These are phyloP conservation scores for Ellobius talpinus DNA, from an alignment of 2,113 vertebrate species.

Conservation along the genomic window DNA sequence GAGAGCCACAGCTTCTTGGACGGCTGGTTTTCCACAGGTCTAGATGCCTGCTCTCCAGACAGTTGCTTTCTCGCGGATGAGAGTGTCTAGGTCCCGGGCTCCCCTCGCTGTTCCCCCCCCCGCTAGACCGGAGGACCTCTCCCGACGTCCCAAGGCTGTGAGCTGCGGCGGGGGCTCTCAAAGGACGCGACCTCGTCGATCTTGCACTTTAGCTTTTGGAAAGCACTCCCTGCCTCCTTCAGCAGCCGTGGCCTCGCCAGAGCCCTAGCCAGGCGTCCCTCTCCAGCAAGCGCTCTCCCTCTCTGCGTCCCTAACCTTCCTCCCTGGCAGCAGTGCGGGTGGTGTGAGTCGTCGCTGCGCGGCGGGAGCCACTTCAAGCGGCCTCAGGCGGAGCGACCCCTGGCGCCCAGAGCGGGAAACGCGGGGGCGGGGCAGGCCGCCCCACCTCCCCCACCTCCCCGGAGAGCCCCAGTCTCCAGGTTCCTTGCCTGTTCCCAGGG, in stretches of 20 bases:
- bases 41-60: constrained; percentile 45
- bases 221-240: background rate
- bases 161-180: background rate
- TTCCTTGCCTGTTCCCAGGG: background rate
- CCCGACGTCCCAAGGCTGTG: constrained; percentile 69
- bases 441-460: background rate
- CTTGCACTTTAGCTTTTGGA: constrained; percentile 19
- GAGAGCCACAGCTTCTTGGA: constrained; percentile 66
- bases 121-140: background rate
- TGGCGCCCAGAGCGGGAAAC: constrained; percentile 72
- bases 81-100: background rate
- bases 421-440: constrained; percentile 78
- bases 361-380: constrained; percentile 74
- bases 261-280: constrained; percentile 52
- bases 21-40: constrained; percentile 48
- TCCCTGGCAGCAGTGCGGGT: constrained; percentile 72
- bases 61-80: constrained; percentile 59
- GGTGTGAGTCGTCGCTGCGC: constrained; percentile 71
- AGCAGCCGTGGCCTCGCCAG: constrained; percentile 13
- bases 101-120: constrained; percentile 40
- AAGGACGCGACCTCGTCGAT: constrained; percentile 27
- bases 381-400: constrained; percentile 78
- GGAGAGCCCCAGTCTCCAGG: background rate
- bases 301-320: constrained; percentile 73
- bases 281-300: background rate